Evolutionary conservation across 1,140 invertebrate species (phyloP).

Genomic region (Phthorimaea operculella): DNA sequence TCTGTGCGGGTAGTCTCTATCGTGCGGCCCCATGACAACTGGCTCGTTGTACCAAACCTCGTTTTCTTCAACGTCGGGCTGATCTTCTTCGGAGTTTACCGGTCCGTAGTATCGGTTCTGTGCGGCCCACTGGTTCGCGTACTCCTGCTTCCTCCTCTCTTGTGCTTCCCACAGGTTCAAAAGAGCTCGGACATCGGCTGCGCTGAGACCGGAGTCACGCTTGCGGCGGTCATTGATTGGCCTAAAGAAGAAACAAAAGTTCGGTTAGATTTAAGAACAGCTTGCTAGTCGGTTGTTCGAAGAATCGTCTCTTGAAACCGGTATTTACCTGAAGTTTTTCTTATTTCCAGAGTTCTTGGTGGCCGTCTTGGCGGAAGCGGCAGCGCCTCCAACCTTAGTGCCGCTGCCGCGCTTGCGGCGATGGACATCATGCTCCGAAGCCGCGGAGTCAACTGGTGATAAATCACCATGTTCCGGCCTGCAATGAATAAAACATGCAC

Average conservation of each 20-base stretch:
- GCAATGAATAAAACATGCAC: background rate
- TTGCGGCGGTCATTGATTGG: conserved; percentile 60
- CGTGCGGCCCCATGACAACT: conserved; percentile 43
- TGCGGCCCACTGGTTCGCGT: conserved; percentile 56
- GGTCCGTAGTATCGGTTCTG: conserved; percentile 53
- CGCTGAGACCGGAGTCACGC: conserved; percentile 61
- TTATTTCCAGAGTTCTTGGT: conserved; percentile 59
- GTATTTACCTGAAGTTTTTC: conserved; percentile 54
- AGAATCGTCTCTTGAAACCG: background rate
- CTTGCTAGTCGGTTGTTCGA: background rate
- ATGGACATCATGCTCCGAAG: conserved; percentile 43
- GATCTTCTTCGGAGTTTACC: conserved; percentile 49
- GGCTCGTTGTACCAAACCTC: conserved; percentile 64
- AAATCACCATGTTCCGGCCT: conserved; percentile 35
- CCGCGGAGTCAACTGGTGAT: conserved; percentile 41
- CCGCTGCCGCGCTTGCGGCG: conserved; percentile 57
- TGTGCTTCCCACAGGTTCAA: conserved; percentile 65
- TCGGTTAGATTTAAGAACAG: background rate
- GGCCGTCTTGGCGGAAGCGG: conserved; percentile 52
- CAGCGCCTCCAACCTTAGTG: conserved; percentile 54
- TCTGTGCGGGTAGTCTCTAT: conserved; percentile 50
- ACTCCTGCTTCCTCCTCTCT: conserved; percentile 60
- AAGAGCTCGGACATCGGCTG: conserved; percentile 59
- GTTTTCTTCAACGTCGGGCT: conserved; percentile 54
- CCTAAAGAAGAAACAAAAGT: conserved; percentile 20